These are phyloP conservation scores for Aplysia californica DNA, from an alignment of 1,140 invertebrate species.

Conservation along the genomic window DNA sequence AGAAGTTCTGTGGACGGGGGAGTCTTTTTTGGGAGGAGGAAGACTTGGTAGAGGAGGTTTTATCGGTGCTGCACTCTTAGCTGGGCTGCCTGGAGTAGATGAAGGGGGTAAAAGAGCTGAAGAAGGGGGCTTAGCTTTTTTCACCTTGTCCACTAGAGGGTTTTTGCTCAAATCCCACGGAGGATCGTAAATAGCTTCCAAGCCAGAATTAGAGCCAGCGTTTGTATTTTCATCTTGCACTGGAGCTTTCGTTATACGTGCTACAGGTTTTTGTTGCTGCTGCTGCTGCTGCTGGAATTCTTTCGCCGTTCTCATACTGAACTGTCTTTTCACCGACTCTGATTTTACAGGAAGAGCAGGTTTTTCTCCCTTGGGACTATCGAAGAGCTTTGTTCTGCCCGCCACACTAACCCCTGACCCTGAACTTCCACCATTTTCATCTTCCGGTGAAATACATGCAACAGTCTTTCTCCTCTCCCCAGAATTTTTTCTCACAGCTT, in stretches of 20 bases:
- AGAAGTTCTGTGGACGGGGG: background rate
- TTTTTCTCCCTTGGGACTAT: background rate
- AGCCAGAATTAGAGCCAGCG: background rate
- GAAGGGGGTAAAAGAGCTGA: background rate
- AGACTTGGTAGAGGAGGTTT: background rate
- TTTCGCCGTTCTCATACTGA: background rate
- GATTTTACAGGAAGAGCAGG: constrained; percentile 6
- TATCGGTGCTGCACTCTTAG: background rate
- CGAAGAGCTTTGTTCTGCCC: background rate
- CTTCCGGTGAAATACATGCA: background rate
- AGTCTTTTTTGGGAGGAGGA: background rate
- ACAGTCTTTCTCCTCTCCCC: constrained; percentile 21
- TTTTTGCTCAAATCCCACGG: background rate
- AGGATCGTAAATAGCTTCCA: background rate
- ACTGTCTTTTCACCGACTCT: constrained; percentile 9
- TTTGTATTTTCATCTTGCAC: constrained; percentile 11
- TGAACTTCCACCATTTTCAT: background rate
- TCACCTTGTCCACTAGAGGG: background rate
- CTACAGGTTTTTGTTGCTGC: background rate
- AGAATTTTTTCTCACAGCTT: constrained; percentile 3
- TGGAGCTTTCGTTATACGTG: too few relatives aligned
- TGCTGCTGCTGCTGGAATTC: constrained; percentile 2
- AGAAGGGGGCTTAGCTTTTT: background rate
- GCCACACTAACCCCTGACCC: background rate
- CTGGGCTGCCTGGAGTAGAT: background rate